Percentiles rank a stretch among this genome's conserved stretches.
Evolutionary conservation across 2,797 vertebrate species (phyloP).

Genomic region (Urophycis tenuis): DNA sequence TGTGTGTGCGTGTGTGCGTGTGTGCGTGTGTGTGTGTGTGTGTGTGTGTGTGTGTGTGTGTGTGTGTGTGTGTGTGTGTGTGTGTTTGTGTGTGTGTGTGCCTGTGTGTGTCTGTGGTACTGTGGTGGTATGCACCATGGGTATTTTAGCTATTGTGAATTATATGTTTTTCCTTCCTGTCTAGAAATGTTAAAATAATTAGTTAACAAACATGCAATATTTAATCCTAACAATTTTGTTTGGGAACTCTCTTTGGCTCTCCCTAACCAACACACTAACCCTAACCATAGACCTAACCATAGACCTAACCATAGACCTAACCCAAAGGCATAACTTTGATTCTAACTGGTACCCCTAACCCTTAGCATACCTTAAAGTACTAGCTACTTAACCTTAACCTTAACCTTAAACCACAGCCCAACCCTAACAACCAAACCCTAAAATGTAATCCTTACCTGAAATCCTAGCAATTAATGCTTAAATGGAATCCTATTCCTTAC

Average conservation of each 20-base stretch:
- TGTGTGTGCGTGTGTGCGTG: slow-evolving; percentile 29
- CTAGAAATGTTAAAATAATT: slow-evolving; percentile 6
- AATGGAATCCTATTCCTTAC: background rate
- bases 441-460: background rate
- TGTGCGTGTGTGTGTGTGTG: slow-evolving; percentile 37
- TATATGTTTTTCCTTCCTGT: slow-evolving; percentile 25
- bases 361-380: background rate
- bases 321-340: background rate
- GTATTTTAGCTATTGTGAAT: slow-evolving; percentile 29
- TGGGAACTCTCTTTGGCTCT: background rate
- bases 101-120: slow-evolving; percentile 37
- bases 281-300: too few relatives aligned
- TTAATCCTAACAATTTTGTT: slow-evolving; percentile 2
- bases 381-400: background rate
- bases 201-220: slow-evolving; percentile 1
- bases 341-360: background rate
- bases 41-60: slow-evolving; percentile 34
- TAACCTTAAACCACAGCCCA: background rate
- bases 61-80: slow-evolving; percentile 27
- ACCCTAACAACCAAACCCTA: background rate
- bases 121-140: slow-evolving; percentile 25
- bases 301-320: too few relatives aligned
- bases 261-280: background rate
- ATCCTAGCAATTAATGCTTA: background rate
- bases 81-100: slow-evolving; percentile 22